Base-by-base conservation (phyloP, 1,140 invertebrate genomes). In the Aporrectodea caliginosa region DNA sequence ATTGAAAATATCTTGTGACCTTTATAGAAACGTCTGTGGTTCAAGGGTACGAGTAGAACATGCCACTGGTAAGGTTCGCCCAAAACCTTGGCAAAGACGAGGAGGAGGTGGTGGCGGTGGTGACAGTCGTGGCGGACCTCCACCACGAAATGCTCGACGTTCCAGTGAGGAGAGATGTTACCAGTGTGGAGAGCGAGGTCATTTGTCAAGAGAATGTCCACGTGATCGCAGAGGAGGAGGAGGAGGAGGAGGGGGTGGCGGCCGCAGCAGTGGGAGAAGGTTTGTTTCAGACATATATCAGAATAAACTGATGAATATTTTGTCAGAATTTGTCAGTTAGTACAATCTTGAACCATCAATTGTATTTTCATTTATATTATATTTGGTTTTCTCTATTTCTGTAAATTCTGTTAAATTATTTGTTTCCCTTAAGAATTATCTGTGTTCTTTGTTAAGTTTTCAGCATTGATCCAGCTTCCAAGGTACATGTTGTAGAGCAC, bases 41-140 rank as follows among this genome's bases (percentile, higher is more conserved):
- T 91, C 93, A 76, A 89, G 95, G 69, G 94, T 95, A n/a, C 91
- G 95, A 73, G 95, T 97, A 0, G 96, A 98, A 88, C 91, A 94
- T 86, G 97, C 95, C 0, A 95, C 94, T 85, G 95, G 95, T 22
- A 58, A 58, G 22, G 43, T 58, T 58, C 43, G 43, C 22, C 43
- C 43, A 58, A 58, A 58, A 58, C 43, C 43, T 12, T 58, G 43
- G 43, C 43, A 58, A 22, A 58, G 43, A 58, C 43, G 43, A 58
- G 43, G 43, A 58, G 43, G 22, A 12, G 43, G 43, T 58, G 43
- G 43, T 12, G n/a, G n/a, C n/a, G n/a, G n/a, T n/a, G n/a, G n/a
- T n/a, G n/a, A n/a, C n/a, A n/a, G n/a, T n/a, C n/a, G n/a, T n/a
- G 43, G 6, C 6, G 6, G 6, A 12, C 43, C 43, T 12, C 43